Evolutionary conservation across 2,113 vertebrate genomes (phyloP).

Genomic region (Hemiscyllium ocellatum): DNA sequence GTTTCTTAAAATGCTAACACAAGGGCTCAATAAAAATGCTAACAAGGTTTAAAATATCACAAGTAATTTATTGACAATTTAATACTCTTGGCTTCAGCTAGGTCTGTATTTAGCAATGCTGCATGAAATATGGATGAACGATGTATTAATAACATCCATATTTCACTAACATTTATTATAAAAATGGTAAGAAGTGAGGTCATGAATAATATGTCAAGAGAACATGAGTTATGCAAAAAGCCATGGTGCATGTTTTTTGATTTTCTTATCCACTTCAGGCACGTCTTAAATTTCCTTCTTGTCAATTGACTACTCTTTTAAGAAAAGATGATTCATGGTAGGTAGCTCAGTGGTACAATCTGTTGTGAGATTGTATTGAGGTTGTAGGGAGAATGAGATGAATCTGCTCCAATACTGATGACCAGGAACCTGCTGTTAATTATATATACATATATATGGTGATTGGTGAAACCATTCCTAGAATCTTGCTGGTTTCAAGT

Average conservation of each 20-base stretch:
- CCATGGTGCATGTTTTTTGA: background rate
- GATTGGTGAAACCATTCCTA: no score
- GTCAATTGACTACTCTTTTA: background rate
- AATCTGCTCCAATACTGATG: no score
- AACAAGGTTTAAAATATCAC: slow-evolving; percentile 60
- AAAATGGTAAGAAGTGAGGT: background rate
- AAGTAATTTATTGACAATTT: slow-evolving; percentile 41
- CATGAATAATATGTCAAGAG: background rate
- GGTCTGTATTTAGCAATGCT: background rate
- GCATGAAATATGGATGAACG: slow-evolving; percentile 22
- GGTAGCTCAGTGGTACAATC: no score
- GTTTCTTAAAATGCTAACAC: slow-evolving; percentile 62
- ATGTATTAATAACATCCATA: background rate
- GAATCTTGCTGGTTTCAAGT: no score
- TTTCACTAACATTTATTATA: background rate
- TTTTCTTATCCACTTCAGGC: background rate
- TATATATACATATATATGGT: no score
- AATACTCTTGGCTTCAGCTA: slow-evolving; percentile 18
- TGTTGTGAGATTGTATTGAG: no score
- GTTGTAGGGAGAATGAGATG: no score
- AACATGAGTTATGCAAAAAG: background rate
- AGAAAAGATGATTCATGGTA: background rate
- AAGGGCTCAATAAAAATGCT: slow-evolving; percentile 68
- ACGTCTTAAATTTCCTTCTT: background rate
- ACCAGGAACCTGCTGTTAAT: no score